Percentiles rank a stretch among this genome's conserved stretches.
Conservation (phyloP, 1,140 invertebrate species). For the Planococcus citri region DNA sequence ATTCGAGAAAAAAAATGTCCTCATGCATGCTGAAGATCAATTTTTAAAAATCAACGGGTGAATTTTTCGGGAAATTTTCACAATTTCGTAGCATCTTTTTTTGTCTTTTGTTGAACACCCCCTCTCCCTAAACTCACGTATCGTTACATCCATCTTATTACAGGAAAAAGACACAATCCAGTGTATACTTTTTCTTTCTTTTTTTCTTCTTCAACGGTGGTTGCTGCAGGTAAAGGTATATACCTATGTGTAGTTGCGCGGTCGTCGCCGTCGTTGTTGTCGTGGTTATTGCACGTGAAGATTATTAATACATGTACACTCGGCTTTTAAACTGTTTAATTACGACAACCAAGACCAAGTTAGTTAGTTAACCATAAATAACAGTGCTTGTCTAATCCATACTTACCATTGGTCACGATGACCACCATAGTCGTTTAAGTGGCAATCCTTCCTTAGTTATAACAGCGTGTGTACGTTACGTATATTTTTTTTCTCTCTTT, state of each 20-base stretch:
- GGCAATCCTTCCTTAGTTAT: not conserved
- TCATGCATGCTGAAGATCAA: no score
- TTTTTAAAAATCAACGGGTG: no score
- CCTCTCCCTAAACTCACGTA: no score
- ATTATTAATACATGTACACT: constrained; percentile 11
- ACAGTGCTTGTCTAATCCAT: not conserved
- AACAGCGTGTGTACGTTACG: not conserved
- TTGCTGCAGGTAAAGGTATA: no score
- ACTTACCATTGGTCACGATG: constrained; percentile 15
- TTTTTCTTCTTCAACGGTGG: no score
- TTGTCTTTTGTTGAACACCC: no score
- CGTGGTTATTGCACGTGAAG: constrained; percentile 11
- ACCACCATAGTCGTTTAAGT: constrained; percentile 7
- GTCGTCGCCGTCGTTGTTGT: not conserved
- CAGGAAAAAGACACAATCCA: no score
- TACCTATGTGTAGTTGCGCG: not conserved
- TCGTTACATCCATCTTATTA: no score
- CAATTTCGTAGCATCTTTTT: no score
- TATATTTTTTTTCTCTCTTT: not conserved
- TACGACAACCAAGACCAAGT: constrained; percentile 4
- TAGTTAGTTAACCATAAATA: constrained; percentile 9
- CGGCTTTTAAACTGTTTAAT: constrained; percentile 3
- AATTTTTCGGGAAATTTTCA: no score
- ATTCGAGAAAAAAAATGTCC: no score
- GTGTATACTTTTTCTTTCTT: no score